Base-by-base conservation (phyloP, 1,140 invertebrate species). In the Pogonomyrmex californicus region DNA sequence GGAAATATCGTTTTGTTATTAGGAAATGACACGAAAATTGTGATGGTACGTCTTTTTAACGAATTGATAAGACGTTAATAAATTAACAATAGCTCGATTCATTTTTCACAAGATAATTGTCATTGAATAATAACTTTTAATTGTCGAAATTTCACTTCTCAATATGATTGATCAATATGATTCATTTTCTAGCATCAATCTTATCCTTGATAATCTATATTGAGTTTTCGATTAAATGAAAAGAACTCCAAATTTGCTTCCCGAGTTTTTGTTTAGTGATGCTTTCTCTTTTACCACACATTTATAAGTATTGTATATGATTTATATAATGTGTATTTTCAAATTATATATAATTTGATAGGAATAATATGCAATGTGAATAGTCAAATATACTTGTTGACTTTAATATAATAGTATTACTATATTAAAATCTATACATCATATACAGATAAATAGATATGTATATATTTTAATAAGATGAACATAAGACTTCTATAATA, bases 401-500 rank as follows among this genome's bases (percentile, higher is more conserved):
- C 23, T 23, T 23, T 23, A 23, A 23, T 23, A 23, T 77, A 86
- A 88, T 38, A 77, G 33, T 79, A 49, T 51, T 54, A 30, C 41
- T 79, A 38, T 44, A 33, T 77, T 49, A 12, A 62, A 63, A 56
- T 44, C 38, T 62, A 41, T 49, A 78, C 63, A 77, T 77, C 23
- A 78, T 87, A 87, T 82, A 88, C 70, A 81, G n/a, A 76, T 58
- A 90, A 63, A 87, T 85, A n/a, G 41, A 85, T 85, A 66, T 54
- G 62, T 77, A 77, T 58, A 85, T 81, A 58, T 30, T 58, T 88
- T 89, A 90, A 91, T 77, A 88, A 85, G 71, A 88, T 77, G 68
- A 91, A 90, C 41, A 85, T 73, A 90, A 91, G 86, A 92, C 79
- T 92, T 86, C 86, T 91, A 91, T 91, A 91, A 91, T 75, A 87